Conservation (phyloP, 2,797 vertebrate genomes). For the Urophycis tenuis region DNA sequence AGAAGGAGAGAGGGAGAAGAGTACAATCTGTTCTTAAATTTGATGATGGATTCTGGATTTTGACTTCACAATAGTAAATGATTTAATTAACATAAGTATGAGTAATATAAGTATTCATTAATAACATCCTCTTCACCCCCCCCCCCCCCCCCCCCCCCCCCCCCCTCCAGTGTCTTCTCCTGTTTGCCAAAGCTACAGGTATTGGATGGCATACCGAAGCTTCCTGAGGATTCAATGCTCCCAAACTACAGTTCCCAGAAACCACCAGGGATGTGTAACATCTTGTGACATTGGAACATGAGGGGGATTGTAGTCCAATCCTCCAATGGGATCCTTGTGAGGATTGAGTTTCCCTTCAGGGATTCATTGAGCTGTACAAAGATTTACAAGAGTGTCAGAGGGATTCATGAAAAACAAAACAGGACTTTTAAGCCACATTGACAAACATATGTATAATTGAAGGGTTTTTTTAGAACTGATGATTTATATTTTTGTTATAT, state of each 20-base stretch:
- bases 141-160: neutral
- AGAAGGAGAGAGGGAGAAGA: neutral
- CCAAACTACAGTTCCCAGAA: constrained; percentile 47
- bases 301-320: neutral
- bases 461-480: neutral
- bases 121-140: neutral
- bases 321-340: neutral
- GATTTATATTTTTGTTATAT: constrained; percentile 11
- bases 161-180: constrained; percentile 78
- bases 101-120: too few species aligned
- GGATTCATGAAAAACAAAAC: constrained; percentile 1
- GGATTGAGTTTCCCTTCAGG: neutral
- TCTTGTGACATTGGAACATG: constrained; percentile 67
- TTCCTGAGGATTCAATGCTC: constrained; percentile 79
- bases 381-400: neutral
- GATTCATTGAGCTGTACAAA: neutral
- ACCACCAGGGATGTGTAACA: constrained; percentile 75
- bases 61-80: neutral
- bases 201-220: constrained; percentile 85
- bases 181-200: constrained; percentile 91
- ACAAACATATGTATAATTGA: constrained; percentile 4
- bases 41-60: neutral
- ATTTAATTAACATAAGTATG: neutral
- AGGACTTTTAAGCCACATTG: neutral
- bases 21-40: neutral